Evolutionary conservation across 2,113 vertebrate species (phyloP), one percentile per base, ranked within the genome.

Genomic region (Hydrolagus affinis): DNA sequence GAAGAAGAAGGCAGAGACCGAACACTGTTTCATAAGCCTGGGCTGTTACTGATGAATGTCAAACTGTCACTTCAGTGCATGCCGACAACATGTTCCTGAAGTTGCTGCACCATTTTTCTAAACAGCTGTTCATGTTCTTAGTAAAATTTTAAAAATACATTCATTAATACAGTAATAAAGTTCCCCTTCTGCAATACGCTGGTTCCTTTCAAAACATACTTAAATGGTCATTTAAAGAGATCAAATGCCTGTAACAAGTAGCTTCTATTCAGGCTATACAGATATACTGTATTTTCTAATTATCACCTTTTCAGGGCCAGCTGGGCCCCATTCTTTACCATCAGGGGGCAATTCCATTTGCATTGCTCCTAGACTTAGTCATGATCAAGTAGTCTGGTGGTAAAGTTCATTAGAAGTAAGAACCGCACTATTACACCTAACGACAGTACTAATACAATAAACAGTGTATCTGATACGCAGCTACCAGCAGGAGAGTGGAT

Each of bases 231-330:
- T 64, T 64, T 83, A 25, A 89, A 87, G 88, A 57, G 89, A 88
- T 90, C 89, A 92, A 90, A 91, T 89, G 86, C 25, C 87, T 89
- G 87, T 89, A 91, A 90, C 90, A 90, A 88, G 90, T 91, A 88
- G 89, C 90, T 88, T 89, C 89, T 88, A 90, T 89, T 90, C 90
- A 88, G 89, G 92, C 91, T 91, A 91, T 86, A 88, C 90, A 91
- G 91, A 91, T 90, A 92, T 93, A 91, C 92, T 93, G 95, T 95
- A 97, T 97, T 98, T 98, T 96, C 97, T 97, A 98, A 98, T 98
- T 98, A 99, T 98, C 97, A 98, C 97, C 96, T 98, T 98, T 98
- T 97, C 97, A 98, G 96, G 95, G 96, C 96, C 97, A 98, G 97
- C 96, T 98, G 97, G 96, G 95, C 94, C 93, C 93, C 96, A 97